These are phyloP conservation scores for Drosophila anomelani DNA, from an alignment of 2,888 invertebrate species.

Conservation along the genomic window DNA sequence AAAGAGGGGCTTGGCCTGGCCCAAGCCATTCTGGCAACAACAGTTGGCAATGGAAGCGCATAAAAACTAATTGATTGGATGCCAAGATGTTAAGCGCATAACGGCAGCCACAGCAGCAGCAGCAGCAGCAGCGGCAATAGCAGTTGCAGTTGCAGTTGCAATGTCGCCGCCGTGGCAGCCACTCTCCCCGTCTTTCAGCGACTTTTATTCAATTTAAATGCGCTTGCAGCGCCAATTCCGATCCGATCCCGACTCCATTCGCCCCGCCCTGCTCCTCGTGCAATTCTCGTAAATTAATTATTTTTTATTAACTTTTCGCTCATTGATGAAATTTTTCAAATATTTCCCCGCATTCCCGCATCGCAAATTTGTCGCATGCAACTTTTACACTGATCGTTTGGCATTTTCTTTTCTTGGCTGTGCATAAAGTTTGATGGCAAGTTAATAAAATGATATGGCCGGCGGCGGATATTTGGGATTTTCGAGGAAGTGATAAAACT, in stretches of 20 bases:
- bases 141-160: slow-evolving; percentile 42
- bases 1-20: slow-evolving; percentile 66
- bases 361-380: slow-evolving; percentile 75
- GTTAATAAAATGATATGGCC: slow-evolving; percentile 70
- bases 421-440: slow-evolving; percentile 63
- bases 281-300: slow-evolving; percentile 75
- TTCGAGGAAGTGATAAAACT: slow-evolving; percentile 34
- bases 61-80: slow-evolving; percentile 81
- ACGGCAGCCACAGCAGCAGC: slow-evolving; percentile 56
- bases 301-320: slow-evolving; percentile 80
- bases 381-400: slow-evolving; percentile 70
- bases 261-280: slow-evolving; percentile 32
- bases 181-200: slow-evolving; percentile 54
- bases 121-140: slow-evolving; percentile 41
- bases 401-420: slow-evolving; percentile 47
- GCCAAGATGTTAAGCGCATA: slow-evolving; percentile 77
- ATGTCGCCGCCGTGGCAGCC: slow-evolving; percentile 39
- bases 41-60: slow-evolving; percentile 73
- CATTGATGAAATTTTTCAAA: slow-evolving; percentile 79
- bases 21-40: slow-evolving; percentile 36
- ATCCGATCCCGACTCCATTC: slow-evolving; percentile 6
- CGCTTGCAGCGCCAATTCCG: slow-evolving; percentile 67
- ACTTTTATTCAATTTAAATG: slow-evolving; percentile 78
- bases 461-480: slow-evolving; percentile 41
- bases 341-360: slow-evolving; percentile 53